A percentile compares a stretch with the other conserved stretches of the same genome.
Conservation (phyloP, 2,113 vertebrate genomes). For the Vicugna pacos region DNA sequence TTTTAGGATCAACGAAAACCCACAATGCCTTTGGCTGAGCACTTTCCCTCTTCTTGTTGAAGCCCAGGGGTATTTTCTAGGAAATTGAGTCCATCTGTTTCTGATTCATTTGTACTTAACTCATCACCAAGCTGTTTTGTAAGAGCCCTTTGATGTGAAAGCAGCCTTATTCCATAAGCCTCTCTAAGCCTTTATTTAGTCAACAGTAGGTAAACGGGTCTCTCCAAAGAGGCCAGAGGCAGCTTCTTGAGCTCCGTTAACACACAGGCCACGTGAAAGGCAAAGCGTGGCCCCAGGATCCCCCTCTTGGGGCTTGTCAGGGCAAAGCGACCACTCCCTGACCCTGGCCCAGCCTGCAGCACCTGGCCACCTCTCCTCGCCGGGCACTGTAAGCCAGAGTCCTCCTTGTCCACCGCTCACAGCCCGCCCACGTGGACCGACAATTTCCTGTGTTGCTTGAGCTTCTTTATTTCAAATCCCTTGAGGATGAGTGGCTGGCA, state of each 20-base stretch:
- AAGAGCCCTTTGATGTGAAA: constrained; percentile 77
- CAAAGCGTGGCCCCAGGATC: not conserved
- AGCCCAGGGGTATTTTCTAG: constrained; percentile 79
- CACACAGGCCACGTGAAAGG: not conserved
- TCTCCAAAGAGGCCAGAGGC: constrained; percentile 52
- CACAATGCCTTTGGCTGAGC: constrained; percentile 67
- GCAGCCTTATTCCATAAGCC: constrained; percentile 69
- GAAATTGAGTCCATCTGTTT: constrained; percentile 82
- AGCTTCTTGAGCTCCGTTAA: not conserved
- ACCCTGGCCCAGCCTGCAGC: not conserved
- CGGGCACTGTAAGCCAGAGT: not conserved
- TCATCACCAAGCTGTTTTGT: constrained; percentile 73
- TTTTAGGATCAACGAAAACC: constrained; percentile 78
- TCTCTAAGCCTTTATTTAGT: constrained; percentile 77
- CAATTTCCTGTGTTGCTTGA: not conserved
- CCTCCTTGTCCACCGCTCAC: not conserved
- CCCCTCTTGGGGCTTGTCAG: not conserved
- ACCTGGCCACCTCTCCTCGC: not conserved
- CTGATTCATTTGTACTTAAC: constrained; percentile 79
- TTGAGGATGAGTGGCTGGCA: not conserved
- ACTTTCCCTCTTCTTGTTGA: constrained; percentile 67
- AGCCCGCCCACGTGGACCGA: not conserved
- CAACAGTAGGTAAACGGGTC: constrained; percentile 67
- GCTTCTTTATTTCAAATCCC: constrained; percentile 31
- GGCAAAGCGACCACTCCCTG: not conserved